Evolutionary conservation across 2,113 vertebrate genomes (phyloP), one percentile per base, ranked within the genome.

Genomic region (Tretioscincus oriximinensis): DNA sequence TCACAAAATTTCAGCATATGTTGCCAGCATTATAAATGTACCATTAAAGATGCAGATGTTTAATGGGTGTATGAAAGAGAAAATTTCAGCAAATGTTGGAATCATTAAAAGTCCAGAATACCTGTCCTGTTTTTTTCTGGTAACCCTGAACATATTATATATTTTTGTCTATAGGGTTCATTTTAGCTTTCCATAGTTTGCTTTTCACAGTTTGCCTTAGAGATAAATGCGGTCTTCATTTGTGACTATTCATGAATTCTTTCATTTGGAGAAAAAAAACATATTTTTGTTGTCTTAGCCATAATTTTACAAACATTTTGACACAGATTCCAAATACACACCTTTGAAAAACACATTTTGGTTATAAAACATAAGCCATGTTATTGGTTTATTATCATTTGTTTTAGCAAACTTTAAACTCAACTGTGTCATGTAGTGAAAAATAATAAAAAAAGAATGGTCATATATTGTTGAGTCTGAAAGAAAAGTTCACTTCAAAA

Each of bases 401-500:
- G 18, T 51, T 47, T 49, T 49, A 28, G 54, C 31, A 67, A 74
- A 61, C 51, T 47, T 41, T 47, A 54, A 83, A 71, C 1, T 6
- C 5, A 87, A 85, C 72, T 86, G 74, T 26, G 58, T 85, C 85
- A 85, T 88, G 88, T 91, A 45, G 22, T 63, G 67, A 89, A 88
- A 18, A 80, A 88, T 22, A 80, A 74, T 79, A 5, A 61, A 2
- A 76, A 71, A 41, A 69, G 24, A 29, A 7, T 49, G 88, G 76
- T 63, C 84, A 72, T 69, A 47, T 81, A 88, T 45, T 87, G 94
- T 84, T 91, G 66, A 75, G 84, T 91, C 86, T 66, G 75, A 78
- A 35, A 92, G 81, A 91, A 91, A 88, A 88, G 86, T 92, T 93
- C 90, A 89, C 79, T 80, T 29, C 76, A 85, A 90, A 93, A 92